These are phyloP conservation scores for Deroplatys truncata DNA, from an alignment of 2,888 invertebrate genomes.

Conservation along the genomic window DNA sequence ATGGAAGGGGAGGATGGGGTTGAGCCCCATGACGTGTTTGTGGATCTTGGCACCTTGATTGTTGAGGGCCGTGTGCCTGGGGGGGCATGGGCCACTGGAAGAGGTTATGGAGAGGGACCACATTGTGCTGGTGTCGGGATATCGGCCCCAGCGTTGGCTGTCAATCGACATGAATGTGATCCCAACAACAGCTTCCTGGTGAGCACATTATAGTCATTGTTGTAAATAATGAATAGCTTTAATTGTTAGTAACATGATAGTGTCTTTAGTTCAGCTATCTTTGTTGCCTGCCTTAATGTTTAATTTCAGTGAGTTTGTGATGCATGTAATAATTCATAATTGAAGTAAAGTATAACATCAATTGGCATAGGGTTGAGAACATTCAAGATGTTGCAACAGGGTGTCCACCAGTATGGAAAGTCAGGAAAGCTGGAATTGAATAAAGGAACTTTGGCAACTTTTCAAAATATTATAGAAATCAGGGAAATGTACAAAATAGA, in stretches of 20 bases:
- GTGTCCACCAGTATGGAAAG: too few relatives aligned
- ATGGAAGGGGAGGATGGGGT: constrained; percentile 41
- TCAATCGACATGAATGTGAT: constrained; percentile 48
- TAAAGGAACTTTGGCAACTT: too few relatives aligned
- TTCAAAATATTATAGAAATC: too few relatives aligned
- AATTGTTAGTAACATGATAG: background rate
- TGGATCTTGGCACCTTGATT: constrained; percentile 59
- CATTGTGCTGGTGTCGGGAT: constrained; percentile 50
- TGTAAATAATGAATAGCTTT: background rate
- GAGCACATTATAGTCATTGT: constrained; percentile 34
- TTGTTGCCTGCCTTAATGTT: background rate
- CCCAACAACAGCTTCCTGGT: constrained; percentile 51
- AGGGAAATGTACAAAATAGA: too few relatives aligned
- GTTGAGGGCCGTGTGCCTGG: constrained; percentile 57
- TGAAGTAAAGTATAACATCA: too few relatives aligned
- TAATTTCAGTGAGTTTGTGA: background rate
- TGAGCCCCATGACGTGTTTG: constrained; percentile 50
- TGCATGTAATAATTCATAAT: too few relatives aligned
- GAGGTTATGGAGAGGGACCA: constrained; percentile 65
- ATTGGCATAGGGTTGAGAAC: too few relatives aligned
- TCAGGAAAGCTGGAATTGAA: too few relatives aligned
- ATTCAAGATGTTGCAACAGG: too few relatives aligned
- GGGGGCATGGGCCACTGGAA: constrained; percentile 35
- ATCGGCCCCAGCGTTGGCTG: constrained; percentile 40
- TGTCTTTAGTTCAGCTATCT: background rate